Percentiles rank a stretch among this genome's conserved stretches.
Conservation (phyloP, 2,888 invertebrate genomes). For the Mythimna albipuncta region DNA sequence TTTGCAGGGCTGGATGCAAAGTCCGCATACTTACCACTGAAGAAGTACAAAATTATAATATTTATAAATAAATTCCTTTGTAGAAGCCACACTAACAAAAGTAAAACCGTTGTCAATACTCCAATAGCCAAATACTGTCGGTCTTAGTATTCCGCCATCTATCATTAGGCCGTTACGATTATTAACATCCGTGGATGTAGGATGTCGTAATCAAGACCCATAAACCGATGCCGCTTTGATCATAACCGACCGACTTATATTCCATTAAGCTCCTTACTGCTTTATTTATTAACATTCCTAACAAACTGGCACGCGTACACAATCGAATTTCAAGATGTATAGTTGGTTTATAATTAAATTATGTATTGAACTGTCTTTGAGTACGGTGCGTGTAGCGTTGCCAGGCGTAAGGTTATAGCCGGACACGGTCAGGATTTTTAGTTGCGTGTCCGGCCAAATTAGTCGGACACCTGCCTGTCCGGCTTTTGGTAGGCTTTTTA, state of each 20-base stretch:
- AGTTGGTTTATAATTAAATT: conserved; percentile 52
- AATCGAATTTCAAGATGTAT: conserved; percentile 48
- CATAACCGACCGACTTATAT: conserved; percentile 41
- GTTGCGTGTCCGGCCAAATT: no score
- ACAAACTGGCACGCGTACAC: conserved; percentile 39
- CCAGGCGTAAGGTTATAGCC: no score
- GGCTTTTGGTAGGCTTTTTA: no score
- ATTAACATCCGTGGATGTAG: conserved; percentile 33
- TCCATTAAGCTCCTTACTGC: conserved; percentile 30
- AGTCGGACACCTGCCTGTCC: no score
- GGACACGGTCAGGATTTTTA: no score
- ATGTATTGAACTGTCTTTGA: conserved; percentile 44
- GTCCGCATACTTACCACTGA: no score
- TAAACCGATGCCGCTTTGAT: conserved; percentile 50
- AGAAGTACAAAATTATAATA: no score
- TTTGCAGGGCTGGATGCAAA: no score
- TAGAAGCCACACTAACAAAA: background rate
- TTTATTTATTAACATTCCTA: conserved; percentile 60
- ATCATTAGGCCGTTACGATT: conserved; percentile 37
- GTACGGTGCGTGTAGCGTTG: conserved; percentile 29
- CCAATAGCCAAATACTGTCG: conserved; percentile 9
- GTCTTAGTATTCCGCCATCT: conserved; percentile 25
- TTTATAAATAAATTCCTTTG: background rate
- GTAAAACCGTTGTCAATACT: background rate
- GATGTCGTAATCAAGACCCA: conserved; percentile 58